A percentile compares a stretch with the other conserved stretches of the same genome.
Conservation (phyloP, 2,888 invertebrate species). For the Megastigmus dorsalis region DNA sequence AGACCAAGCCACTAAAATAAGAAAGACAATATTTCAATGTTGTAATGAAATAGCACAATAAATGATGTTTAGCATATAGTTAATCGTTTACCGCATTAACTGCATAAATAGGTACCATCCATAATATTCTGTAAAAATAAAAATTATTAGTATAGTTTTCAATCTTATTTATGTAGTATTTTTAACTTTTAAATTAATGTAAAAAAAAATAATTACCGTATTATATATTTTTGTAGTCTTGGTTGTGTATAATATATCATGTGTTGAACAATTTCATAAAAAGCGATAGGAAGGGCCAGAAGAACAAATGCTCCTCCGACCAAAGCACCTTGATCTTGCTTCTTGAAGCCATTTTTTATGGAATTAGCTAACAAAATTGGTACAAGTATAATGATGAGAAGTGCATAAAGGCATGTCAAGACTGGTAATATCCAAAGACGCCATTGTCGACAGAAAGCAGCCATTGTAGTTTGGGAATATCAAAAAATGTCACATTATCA, state of each 20-base stretch:
- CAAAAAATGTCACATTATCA: constrained; percentile 61
- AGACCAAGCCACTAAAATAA: constrained; percentile 87
- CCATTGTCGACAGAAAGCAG: constrained; percentile 78
- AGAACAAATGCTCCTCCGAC: constrained; percentile 95
- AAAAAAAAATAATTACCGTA: constrained; percentile 78
- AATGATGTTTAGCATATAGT: constrained; percentile 32
- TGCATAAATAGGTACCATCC: constrained; percentile 99
- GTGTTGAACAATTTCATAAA: constrained; percentile 97
- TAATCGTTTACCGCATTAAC: constrained; percentile 87
- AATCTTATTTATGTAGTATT: not conserved
- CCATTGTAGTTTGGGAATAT: constrained; percentile 62
- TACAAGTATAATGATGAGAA: constrained; percentile 88
- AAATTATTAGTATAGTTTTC: not conserved
- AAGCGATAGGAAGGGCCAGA: constrained; percentile 91
- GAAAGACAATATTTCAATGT: constrained; percentile 7
- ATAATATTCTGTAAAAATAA: constrained; percentile 83
- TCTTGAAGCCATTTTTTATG: constrained; percentile 85
- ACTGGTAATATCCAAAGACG: constrained; percentile 93
- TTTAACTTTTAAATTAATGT: not conserved
- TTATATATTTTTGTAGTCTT: constrained; percentile 93
- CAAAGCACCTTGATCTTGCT: constrained; percentile 86
- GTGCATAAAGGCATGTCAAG: constrained; percentile 85
- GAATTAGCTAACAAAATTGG: constrained; percentile 89
- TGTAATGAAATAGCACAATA: too few species aligned
- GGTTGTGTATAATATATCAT: constrained; percentile 95